Conservation (phyloP, 2,113 vertebrate species). For the human region DNA sequence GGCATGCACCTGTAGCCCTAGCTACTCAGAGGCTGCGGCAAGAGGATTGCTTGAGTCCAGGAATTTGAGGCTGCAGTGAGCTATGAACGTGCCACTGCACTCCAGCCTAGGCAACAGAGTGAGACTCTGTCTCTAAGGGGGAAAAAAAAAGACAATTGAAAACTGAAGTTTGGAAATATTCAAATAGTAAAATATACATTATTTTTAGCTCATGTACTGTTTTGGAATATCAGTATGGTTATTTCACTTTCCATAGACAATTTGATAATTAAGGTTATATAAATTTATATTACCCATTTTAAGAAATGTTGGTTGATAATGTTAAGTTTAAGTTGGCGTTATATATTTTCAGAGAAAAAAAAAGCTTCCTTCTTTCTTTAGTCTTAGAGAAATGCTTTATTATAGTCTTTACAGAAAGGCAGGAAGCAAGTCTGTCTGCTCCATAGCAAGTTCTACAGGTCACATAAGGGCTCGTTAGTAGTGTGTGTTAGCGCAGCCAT, state of each 20-base stretch:
- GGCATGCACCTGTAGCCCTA: too few relatives aligned
- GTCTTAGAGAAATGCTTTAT: neutral
- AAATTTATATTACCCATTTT: neutral
- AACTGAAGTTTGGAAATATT: neutral
- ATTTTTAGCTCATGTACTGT: neutral
- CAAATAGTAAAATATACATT: neutral
- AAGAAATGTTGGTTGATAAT: neutral
- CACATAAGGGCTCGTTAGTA: neutral
- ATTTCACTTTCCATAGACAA: neutral
- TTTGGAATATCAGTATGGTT: neutral
- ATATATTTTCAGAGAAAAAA: neutral
- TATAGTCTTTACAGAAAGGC: neutral
- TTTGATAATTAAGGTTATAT: neutral
- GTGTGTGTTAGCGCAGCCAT: neutral
- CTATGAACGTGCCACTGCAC: too few relatives aligned
- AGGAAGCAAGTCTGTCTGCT: neutral
- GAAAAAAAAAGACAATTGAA: neutral
- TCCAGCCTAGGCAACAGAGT: too few relatives aligned
- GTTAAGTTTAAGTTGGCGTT: neutral
- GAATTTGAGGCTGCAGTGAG: too few relatives aligned
- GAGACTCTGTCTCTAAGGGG: too few relatives aligned
- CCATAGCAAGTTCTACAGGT: neutral
- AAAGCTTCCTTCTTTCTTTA: neutral
- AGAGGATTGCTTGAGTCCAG: too few relatives aligned
- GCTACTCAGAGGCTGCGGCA: too few relatives aligned